Evolutionary conservation across 2,113 vertebrate genomes (phyloP).

Genomic region (Sinocyclocheilus rhinocerous): DNA sequence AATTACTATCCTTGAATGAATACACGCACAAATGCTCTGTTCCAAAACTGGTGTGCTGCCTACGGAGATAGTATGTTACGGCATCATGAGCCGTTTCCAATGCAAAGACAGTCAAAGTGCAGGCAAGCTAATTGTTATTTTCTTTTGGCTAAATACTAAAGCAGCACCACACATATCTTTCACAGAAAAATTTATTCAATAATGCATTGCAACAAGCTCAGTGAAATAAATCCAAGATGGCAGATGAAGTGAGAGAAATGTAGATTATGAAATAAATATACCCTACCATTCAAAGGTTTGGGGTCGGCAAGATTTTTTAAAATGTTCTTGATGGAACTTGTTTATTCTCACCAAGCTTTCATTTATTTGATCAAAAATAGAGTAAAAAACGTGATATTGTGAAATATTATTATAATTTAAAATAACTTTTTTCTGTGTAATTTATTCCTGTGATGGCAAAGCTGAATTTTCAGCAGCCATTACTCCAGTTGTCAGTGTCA

Average conservation of each 20-base stretch:
- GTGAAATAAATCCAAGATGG: background rate
- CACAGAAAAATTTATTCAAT: background rate
- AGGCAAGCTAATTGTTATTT: background rate
- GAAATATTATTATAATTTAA: background rate
- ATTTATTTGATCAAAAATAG: background rate
- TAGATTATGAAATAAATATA: background rate
- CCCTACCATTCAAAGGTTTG: background rate
- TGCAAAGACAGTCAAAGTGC: background rate
- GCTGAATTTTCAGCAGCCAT: background rate
- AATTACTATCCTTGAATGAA: conserved; percentile 26
- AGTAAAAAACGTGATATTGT: background rate
- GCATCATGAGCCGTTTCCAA: background rate
- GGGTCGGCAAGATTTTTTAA: background rate
- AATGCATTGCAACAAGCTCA: background rate
- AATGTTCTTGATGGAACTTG: background rate
- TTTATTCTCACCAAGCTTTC: background rate
- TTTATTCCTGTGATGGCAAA: background rate
- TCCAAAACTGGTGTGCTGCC: background rate
- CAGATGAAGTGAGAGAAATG: background rate
- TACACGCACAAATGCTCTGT: background rate
- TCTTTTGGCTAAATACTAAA: background rate
- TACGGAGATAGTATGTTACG: background rate
- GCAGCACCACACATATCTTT: background rate
- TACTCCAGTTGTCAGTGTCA: background rate
- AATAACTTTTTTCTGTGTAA: background rate